Conservation (phyloP, 1,140 invertebrate genomes). For the Brachionus asplanchnoidis region DNA sequence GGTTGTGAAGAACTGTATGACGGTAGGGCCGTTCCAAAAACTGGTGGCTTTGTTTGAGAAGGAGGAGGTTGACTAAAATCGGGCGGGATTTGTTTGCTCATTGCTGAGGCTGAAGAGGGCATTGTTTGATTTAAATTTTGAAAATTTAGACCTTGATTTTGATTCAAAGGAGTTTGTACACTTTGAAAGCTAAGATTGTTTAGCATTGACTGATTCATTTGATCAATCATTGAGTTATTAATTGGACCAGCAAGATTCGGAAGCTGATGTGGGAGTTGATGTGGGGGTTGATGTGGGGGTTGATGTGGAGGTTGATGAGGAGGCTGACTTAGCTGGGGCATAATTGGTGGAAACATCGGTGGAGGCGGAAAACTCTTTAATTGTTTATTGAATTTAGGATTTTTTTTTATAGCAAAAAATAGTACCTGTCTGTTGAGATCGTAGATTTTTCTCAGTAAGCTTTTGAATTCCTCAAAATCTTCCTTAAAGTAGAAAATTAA, state of each 20-base stretch:
- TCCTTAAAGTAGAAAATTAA: neutral
- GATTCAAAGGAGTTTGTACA: slow-evolving; percentile 13
- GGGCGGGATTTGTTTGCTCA: neutral
- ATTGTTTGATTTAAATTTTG: neutral
- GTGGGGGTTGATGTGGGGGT: neutral
- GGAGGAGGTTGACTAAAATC: neutral
- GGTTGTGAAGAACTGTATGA: neutral
- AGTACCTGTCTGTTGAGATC: slow-evolving; percentile 25
- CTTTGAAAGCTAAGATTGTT: slow-evolving; percentile 39
- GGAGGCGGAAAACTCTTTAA: neutral
- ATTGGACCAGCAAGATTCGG: neutral
- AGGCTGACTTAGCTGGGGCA: neutral
- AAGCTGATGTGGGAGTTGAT: neutral
- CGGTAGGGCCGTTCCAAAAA: neutral
- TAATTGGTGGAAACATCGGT: neutral
- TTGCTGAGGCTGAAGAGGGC: neutral
- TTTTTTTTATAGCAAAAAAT: neutral
- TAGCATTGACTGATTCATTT: slow-evolving; percentile 31
- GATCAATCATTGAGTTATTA: neutral
- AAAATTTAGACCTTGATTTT: neutral
- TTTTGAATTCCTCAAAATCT: slow-evolving; percentile 38
- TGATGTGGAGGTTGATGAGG: neutral
- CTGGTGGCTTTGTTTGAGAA: neutral
- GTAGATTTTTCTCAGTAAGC: slow-evolving; percentile 30
- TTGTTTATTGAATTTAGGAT: too few relatives aligned